phyloP scores from a whole-genome alignment of 2,888 invertebrate species.

The Epistrophe grossulariae region DNA sequence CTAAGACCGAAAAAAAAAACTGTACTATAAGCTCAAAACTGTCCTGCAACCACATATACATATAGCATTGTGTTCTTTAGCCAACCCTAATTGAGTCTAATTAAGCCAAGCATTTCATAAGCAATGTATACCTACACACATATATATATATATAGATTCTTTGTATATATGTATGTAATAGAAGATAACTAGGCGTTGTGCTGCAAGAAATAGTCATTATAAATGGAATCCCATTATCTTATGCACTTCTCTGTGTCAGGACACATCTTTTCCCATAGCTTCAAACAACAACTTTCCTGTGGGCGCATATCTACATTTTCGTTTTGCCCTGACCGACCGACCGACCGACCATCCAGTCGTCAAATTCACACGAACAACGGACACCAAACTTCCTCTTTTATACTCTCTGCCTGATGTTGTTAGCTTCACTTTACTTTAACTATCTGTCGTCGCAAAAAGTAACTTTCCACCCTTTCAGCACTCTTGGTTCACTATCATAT shows the following conservation, averaged over 20 bases:
- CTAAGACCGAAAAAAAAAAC: not conserved
- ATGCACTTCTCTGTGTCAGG: slow-evolving; percentile 8
- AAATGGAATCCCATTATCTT: slow-evolving; percentile 34
- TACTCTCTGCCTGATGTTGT: not conserved
- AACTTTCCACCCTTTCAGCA: slow-evolving; percentile 25
- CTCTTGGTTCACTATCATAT: slow-evolving; percentile 29
- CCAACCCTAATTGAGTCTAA: slow-evolving; percentile 68
- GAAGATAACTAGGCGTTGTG: slow-evolving; percentile 27
- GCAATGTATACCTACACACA: not conserved
- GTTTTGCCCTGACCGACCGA: not conserved
- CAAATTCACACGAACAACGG: slow-evolving; percentile 59
- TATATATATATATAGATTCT: too few relatives aligned
- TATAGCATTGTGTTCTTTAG: slow-evolving; percentile 22
- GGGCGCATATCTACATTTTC: slow-evolving; percentile 41
- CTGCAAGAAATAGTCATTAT: slow-evolving; percentile 57
- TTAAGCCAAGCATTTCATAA: slow-evolving; percentile 61
- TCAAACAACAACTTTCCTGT: slow-evolving; percentile 42
- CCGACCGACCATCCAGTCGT: slow-evolving; percentile 26
- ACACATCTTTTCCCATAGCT: slow-evolving; percentile 42
- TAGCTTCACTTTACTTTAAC: slow-evolving; percentile 32
- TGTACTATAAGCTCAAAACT: not conserved
- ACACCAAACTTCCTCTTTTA: slow-evolving; percentile 30
- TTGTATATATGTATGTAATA: not conserved
- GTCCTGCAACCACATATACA: slow-evolving; percentile 30
- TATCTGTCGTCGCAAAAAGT: slow-evolving; percentile 18